phyloP scores from a whole-genome alignment of 2,797 vertebrate genomes.

The Kryptolebias ocellatus region DNA sequence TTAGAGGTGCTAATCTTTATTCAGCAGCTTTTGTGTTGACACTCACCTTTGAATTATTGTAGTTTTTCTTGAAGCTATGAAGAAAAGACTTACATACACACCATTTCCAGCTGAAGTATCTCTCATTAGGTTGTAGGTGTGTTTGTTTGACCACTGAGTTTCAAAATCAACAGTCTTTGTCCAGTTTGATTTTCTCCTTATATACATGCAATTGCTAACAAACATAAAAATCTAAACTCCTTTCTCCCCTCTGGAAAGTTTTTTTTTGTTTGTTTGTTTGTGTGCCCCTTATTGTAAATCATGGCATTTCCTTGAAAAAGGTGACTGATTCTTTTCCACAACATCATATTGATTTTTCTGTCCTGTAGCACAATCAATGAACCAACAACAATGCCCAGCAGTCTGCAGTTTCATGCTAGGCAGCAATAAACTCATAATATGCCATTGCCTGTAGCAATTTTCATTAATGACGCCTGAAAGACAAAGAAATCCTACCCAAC shows the following conservation, averaged over 20 bases:
- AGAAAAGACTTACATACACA: not conserved
- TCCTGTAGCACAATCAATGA: constrained; percentile 43
- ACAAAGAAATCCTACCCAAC: constrained; percentile 44
- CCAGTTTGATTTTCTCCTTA: not conserved
- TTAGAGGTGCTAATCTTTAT: not conserved
- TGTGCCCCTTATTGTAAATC: constrained; percentile 30
- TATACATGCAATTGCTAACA: not conserved
- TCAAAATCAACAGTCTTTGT: not conserved
- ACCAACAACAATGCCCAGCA: constrained; percentile 44
- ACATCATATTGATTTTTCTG: constrained; percentile 46
- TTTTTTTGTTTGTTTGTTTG: not conserved
- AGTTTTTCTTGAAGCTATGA: not conserved
- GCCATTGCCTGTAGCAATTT: constrained; percentile 42
- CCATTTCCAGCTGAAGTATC: not conserved
- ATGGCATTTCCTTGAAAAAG: constrained; percentile 36
- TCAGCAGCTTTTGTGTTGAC: not conserved
- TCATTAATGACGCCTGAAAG: constrained; percentile 60
- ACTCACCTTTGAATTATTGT: not conserved
- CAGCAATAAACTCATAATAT: constrained; percentile 35
- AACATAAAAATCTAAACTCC: not conserved
- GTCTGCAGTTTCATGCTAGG: constrained; percentile 16
- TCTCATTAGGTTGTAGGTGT: not conserved
- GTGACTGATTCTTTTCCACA: constrained; percentile 41
- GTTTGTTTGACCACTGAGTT: not conserved
- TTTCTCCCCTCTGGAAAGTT: not conserved